Percentiles rank a stretch among this genome's conserved stretches.
phyloP scores from a whole-genome alignment of 2,888 invertebrate species.

The Tetanocera ferruginea region DNA sequence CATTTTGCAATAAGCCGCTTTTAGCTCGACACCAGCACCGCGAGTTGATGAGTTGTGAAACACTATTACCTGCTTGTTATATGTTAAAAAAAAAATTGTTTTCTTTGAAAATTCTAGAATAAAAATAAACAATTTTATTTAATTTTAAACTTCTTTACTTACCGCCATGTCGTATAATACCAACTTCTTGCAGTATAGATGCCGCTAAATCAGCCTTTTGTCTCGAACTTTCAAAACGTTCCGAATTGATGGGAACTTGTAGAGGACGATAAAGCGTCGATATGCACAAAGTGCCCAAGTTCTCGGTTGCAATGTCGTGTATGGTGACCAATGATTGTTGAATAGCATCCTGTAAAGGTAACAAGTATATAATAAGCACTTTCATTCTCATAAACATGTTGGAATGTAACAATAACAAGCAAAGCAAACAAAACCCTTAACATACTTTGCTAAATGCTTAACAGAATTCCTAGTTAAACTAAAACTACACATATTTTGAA shows the following conservation, averaged over 20 bases:
- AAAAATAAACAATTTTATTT: no score
- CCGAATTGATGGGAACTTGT: constrained; percentile 78
- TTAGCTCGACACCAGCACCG: no score
- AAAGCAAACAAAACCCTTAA: background rate
- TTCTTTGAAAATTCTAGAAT: no score
- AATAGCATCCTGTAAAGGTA: constrained; percentile 72
- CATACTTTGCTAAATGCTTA: no score
- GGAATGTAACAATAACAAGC: no score
- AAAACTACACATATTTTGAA: no score
- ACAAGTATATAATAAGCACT: background rate
- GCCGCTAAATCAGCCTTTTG: constrained; percentile 86
- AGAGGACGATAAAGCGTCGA: constrained; percentile 79
- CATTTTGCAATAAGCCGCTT: no score
- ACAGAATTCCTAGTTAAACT: background rate
- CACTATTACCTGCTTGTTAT: no score
- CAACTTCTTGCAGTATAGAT: constrained; percentile 80
- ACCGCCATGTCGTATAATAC: constrained; percentile 76
- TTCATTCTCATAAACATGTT: no score
- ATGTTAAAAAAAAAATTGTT: no score
- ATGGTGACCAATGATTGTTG: constrained; percentile 80
- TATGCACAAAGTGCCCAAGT: constrained; percentile 80
- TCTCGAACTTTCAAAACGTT: constrained; percentile 80
- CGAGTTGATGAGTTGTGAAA: no score
- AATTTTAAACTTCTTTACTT: constrained; percentile 57
- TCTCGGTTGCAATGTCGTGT: constrained; percentile 81